Conservation (phyloP, 92 coral and sea anemone genomes). For the Metridium senile region DNA sequence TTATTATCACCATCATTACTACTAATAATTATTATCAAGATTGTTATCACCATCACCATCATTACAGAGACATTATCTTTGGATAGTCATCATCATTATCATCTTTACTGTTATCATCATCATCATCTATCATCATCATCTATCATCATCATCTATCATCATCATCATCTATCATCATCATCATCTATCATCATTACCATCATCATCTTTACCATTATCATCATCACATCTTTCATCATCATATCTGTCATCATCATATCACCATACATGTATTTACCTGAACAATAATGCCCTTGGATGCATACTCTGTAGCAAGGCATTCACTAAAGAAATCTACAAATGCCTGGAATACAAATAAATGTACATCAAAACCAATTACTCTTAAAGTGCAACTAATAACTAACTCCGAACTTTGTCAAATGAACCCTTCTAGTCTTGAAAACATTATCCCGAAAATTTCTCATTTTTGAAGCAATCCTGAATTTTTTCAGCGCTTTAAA, state of each 20-base stretch:
- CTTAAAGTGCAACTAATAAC: no score
- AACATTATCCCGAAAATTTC: not conserved
- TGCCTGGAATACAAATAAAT: slow-evolving; percentile 38
- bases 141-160: not conserved
- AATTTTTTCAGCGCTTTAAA: no score
- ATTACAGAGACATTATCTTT: not conserved
- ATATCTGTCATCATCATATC: not conserved
- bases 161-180: not conserved
- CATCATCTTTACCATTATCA: not conserved
- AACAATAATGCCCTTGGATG: slow-evolving; percentile 69
- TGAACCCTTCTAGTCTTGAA: no score
- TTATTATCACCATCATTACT: not conserved
- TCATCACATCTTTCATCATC: not conserved
- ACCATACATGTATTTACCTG: no score
- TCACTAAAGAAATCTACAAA: slow-evolving; percentile 86
- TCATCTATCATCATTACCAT: not conserved
- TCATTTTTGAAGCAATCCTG: no score
- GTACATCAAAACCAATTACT: not conserved
- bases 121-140: not conserved
- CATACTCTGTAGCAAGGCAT: slow-evolving; percentile 77
- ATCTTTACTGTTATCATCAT: not conserved
- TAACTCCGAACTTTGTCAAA: no score
- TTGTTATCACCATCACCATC: not conserved
- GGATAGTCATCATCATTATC: not conserved
- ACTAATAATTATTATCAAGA: not conserved